Base-by-base conservation (phyloP, 2,113 vertebrate genomes). In the Trogon melanurus region DNA sequence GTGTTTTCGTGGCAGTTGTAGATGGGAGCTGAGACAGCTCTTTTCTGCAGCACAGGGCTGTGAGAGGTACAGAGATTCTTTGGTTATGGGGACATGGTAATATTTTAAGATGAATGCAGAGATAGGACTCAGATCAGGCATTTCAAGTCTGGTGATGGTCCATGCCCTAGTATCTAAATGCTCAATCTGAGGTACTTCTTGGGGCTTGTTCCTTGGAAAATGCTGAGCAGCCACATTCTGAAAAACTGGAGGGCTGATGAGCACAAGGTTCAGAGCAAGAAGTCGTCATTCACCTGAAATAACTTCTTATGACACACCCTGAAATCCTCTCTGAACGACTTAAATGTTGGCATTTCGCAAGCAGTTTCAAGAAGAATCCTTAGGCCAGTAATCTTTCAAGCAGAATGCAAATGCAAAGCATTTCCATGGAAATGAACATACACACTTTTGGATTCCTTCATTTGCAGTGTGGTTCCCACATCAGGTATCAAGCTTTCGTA, bases 341-440 rank as follows among this genome's bases (percentile, higher is more conserved):
- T 71, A 66, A 82, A 38, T 20, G 8, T 60, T 91, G 51, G 44
- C 3, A 6, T 84, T 91, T 79, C 69, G n/a, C 58, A 95, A 93
- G 72, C 36, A 23, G 15, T 84, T 93, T 89, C 45, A 79, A 45
- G 75, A 84, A 86, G 27, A 79, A 78, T 74, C 61, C 29, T 80
- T 81, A 93, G 53, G 53, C 48, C 44, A 64, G 38, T 91, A 88
- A 78, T 86, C 53, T 78, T 91, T 64, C 45, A 83, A 92, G 75
- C 9, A 95, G 64, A 70, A 93, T 67, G 76, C 51, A 92, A 95
- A 95, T 86, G 51, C 10, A 60, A 86, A 93, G 6, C 9, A 95
- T 93, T 94, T 93, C 88, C 83, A 91, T 93, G 75, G 91, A 92
- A 92, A 96, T 92, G 69, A 92, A 53, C 32, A 53, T 74, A 84